Evolutionary conservation across 2,113 vertebrate species (phyloP), one percentile per base, ranked within the genome.

Genomic region (Carassius carassius): DNA sequence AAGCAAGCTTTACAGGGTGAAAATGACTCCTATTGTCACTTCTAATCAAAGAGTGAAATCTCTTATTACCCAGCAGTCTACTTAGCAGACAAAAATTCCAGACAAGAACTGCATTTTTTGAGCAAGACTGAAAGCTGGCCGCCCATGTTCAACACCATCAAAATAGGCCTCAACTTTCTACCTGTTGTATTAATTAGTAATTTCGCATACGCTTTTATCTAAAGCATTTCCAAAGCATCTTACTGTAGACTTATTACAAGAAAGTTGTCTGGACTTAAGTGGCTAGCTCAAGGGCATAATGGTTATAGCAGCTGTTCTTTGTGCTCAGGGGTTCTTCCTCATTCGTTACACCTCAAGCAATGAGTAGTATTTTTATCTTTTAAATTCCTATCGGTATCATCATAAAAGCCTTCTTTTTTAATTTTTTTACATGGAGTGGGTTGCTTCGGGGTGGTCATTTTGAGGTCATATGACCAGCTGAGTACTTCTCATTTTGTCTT

Each of bases 1-100:
- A 23, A 81, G 84, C 86, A 12, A 79, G 84, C 16, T 72, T 83
- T 82, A 72, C 82, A 49, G 21, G 74, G 78, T 51, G 35, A 23
- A 2, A 35, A 16, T 21, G 37, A 1, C 8, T 41, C 5, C 44
- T 41, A 10, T 32, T 79, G 67, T 80, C 21, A n/a, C 49, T 73
- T 6, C 12, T 47, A 74, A 13, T 32, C n/a, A n/a, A 56, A 19
- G 37, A 62, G 4, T 16, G 23, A 35, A 63, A n/a, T 44, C 11
- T 75, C 56, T 76, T 63, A 62, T 75, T 60, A 41, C 78, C 3
- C 41, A 49, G 2, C 32, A 44, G 47, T 41, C 58, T 35, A 14
- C 35, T 63, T 12, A 63, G 37, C n/a, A 44, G 25, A 32, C 65
- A 4, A 56, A 35, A 63, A 47, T 81, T 81, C 78, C 62, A 51